A percentile compares a stretch with the other conserved stretches of the same genome.
Conservation (phyloP, 2,888 invertebrate species). For the Sphaeridia pumilis region DNA sequence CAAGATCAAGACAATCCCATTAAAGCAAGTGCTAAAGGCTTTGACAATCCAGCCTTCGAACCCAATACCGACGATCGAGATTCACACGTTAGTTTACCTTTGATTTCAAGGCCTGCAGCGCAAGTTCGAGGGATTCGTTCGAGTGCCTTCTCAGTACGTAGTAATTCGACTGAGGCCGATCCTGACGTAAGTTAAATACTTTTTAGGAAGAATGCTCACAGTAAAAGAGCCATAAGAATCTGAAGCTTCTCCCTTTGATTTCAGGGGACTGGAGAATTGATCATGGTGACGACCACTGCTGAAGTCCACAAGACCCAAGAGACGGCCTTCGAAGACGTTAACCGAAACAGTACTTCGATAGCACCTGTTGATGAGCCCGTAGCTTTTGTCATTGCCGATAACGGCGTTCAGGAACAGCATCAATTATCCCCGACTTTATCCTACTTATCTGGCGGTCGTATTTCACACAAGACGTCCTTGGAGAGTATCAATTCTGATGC, state of each 20-base stretch:
- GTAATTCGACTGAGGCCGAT: constrained; percentile 16
- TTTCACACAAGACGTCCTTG: constrained; percentile 14
- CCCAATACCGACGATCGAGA: constrained; percentile 13
- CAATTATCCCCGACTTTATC: constrained; percentile 9
- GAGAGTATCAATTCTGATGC: constrained; percentile 11
- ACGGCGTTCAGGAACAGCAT: constrained; percentile 3
- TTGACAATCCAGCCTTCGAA: constrained; percentile 30
- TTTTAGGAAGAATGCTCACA: background rate
- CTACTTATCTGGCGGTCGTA: constrained; percentile 12
- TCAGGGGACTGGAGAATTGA: constrained; percentile 25
- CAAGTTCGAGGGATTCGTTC: constrained; percentile 6
- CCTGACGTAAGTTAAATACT: constrained; percentile 6
- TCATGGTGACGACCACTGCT: constrained; percentile 33
- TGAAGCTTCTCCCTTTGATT: background rate
- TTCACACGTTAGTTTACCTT: background rate
- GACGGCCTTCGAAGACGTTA: constrained; percentile 6
- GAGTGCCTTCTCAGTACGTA: constrained; percentile 14
- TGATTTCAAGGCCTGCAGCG: background rate
- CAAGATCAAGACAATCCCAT: background rate
- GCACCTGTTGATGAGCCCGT: background rate
- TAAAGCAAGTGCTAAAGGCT: constrained; percentile 10
- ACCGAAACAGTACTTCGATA: background rate
- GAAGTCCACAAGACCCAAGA: constrained; percentile 25
- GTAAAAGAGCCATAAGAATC: background rate
- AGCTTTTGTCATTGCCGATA: background rate